phyloP scores from a whole-genome alignment of 1,140 invertebrate genomes.

The Fopius arisanus region DNA sequence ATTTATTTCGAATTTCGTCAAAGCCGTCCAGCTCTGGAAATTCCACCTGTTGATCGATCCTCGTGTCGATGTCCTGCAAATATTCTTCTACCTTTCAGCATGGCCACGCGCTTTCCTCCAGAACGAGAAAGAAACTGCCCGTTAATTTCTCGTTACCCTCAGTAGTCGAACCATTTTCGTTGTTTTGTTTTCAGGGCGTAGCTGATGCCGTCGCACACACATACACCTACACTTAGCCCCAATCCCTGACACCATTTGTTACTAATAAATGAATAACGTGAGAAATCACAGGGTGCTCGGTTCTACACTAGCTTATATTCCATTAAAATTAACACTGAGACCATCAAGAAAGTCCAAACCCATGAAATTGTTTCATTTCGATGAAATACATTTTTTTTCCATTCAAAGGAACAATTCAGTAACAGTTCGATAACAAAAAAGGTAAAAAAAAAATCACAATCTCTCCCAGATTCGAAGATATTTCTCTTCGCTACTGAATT shows the following conservation, averaged over 20 bases:
- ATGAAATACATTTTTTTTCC: too few relatives aligned
- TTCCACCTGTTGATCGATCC: background rate
- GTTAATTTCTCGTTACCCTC: background rate
- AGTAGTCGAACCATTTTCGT: background rate
- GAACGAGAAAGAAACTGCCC: background rate
- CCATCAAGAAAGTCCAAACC: background rate
- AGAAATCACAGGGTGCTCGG: slow-evolving; percentile 8
- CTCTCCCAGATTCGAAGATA: too few relatives aligned
- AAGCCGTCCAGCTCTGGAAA: background rate
- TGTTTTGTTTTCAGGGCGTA: slow-evolving; percentile 62
- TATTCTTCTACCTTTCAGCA: background rate
- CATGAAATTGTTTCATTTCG: too few relatives aligned
- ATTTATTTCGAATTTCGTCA: too few relatives aligned
- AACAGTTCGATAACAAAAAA: too few relatives aligned
- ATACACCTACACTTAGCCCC: slow-evolving; percentile 7
- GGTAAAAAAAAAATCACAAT: too few relatives aligned
- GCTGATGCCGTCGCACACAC: slow-evolving; percentile 62
- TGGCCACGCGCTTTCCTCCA: background rate
- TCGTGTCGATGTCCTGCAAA: background rate
- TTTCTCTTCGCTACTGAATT: background rate
- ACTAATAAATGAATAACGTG: background rate
- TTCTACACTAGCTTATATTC: slow-evolving; percentile 2
- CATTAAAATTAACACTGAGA: background rate
- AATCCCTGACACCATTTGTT: background rate
- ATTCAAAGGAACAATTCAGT: too few relatives aligned